Conservation (phyloP, 2,888 invertebrate genomes). For the Lochmaea crataegi region DNA sequence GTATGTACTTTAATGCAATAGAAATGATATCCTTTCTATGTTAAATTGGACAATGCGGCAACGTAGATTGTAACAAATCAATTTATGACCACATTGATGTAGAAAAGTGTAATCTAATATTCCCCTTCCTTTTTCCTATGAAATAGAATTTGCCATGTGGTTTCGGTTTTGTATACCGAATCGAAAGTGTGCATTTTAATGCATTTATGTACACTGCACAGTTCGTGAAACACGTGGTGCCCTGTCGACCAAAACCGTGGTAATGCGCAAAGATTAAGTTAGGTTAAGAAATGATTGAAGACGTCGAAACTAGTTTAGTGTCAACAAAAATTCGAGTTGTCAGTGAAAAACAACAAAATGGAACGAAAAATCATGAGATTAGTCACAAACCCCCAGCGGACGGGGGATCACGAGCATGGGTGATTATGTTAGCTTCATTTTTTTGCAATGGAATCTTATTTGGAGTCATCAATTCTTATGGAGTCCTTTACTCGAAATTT, state of each 20-base stretch:
- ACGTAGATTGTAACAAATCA: no score
- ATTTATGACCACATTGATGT: no score
- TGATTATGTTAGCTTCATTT: constrained; percentile 86
- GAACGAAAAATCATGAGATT: constrained; percentile 16
- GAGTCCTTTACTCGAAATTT: constrained; percentile 81
- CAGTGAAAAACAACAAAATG: constrained; percentile 37
- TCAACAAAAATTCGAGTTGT: constrained; percentile 25
- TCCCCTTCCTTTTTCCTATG: constrained; percentile 13
- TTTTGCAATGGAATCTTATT: constrained; percentile 91
- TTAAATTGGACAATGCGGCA: no score
- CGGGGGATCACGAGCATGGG: constrained; percentile 83
- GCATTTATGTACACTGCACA: constrained; percentile 16
- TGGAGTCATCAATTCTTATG: constrained; percentile 90
- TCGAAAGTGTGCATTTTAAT: background rate
- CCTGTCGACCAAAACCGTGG: constrained; percentile 27
- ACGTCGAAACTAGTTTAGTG: constrained; percentile 42
- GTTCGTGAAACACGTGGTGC: constrained; percentile 41
- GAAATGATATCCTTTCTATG: no score
- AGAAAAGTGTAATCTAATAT: constrained; percentile 20
- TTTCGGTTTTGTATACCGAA: constrained; percentile 1
- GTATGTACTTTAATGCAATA: no score
- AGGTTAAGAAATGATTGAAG: constrained; percentile 49
- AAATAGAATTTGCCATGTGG: constrained; percentile 7
- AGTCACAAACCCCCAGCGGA: constrained; percentile 71
- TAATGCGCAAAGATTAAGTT: constrained; percentile 40